Conservation (phyloP, 2,888 invertebrate genomes). For the Patella caerulea region DNA sequence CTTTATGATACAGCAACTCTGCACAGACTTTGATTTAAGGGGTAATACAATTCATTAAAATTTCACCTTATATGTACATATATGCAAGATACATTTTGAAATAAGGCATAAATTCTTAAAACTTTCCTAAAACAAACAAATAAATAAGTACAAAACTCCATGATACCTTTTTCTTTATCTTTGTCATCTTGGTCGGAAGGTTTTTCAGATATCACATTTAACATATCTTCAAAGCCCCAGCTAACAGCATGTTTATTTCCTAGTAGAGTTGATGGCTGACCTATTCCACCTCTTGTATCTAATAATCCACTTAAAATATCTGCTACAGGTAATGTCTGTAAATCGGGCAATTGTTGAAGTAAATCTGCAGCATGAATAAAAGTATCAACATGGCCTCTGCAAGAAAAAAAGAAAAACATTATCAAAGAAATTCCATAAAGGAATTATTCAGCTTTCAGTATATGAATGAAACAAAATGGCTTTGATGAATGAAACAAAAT, state of each 20-base stretch:
- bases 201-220: slow-evolving; percentile 46
- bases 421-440: too few relatives aligned
- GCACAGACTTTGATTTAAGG: too few relatives aligned
- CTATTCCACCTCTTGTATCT: slow-evolving; percentile 65
- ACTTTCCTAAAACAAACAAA: background rate
- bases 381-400: slow-evolving; percentile 66
- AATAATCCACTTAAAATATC: slow-evolving; percentile 61
- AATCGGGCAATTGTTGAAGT: slow-evolving; percentile 56
- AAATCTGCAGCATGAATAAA: slow-evolving; percentile 67
- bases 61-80: too few relatives aligned
- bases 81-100: too few relatives aligned
- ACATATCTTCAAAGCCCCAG: slow-evolving; percentile 68
- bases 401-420: slow-evolving; percentile 14
- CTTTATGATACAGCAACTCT: too few relatives aligned
- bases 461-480: too few relatives aligned
- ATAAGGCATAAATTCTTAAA: background rate
- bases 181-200: slow-evolving; percentile 39
- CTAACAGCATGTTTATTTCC: slow-evolving; percentile 65
- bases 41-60: too few relatives aligned
- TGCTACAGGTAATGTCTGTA: slow-evolving; percentile 55
- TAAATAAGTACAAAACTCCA: background rate
- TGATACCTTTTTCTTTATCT: slow-evolving; percentile 53
- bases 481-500: too few relatives aligned
- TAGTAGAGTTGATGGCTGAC: slow-evolving; percentile 57
- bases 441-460: too few relatives aligned